Evolutionary conservation across 2,113 vertebrate species (phyloP).

Genomic region (Gobius niger): DNA sequence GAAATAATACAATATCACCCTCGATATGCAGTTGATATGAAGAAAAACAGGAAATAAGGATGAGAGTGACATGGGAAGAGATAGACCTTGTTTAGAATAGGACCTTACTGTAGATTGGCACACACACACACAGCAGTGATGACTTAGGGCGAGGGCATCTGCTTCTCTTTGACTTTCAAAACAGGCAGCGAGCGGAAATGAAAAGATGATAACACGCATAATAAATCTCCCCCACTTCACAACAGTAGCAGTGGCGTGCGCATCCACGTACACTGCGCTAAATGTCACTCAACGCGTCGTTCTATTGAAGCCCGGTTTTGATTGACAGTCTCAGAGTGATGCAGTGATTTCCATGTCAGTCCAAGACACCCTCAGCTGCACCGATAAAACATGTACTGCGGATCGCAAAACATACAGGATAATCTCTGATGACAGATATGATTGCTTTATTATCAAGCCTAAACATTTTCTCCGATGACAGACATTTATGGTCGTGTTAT

Average conservation of each 20-base stretch:
- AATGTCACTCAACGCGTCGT: conserved; percentile 57
- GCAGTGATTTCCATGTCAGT: conserved; percentile 55
- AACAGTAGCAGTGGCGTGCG: conserved; percentile 19
- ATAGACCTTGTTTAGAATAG: conserved; percentile 40
- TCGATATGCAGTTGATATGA: conserved; percentile 40
- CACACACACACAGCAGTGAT: conserved; percentile 20
- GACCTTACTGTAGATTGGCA: conserved; percentile 34
- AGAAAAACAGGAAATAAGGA: conserved; percentile 62
- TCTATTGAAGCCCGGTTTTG: conserved; percentile 57
- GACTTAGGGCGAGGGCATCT: conserved; percentile 40
- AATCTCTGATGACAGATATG: conserved; percentile 16
- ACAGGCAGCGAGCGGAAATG: conserved; percentile 54
- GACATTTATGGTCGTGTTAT: conserved; percentile 10
- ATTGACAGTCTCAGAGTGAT: conserved; percentile 55
- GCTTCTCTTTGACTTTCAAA: conserved; percentile 57
- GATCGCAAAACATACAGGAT: conserved; percentile 1
- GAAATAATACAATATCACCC: conserved; percentile 37
- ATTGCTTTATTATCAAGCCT: conserved; percentile 11
- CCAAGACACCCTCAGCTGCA: conserved; percentile 25
- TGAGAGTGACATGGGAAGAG: conserved; percentile 51
- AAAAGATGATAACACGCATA: conserved; percentile 59
- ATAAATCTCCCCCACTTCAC: conserved; percentile 42
- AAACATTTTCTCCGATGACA: conserved; percentile 2
- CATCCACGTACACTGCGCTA: conserved; percentile 37
- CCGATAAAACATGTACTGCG: background rate